Conservation (phyloP, 2,113 vertebrate species). For the Zeus faber region DNA sequence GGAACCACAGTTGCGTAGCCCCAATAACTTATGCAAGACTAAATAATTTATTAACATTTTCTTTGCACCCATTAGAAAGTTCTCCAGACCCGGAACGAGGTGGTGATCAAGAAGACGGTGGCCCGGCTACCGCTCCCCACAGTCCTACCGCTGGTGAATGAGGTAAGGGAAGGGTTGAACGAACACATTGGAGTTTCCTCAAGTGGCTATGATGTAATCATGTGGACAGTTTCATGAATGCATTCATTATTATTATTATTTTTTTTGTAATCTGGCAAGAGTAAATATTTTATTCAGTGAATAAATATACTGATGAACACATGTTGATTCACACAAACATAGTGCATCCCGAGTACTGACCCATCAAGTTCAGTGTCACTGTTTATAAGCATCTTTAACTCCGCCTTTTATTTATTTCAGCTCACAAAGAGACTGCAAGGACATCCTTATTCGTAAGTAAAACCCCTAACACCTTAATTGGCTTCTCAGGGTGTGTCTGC, state of each 20-base stretch:
- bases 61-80: constrained; percentile 83
- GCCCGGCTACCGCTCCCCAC: constrained; percentile 86
- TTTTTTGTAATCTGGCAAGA: too few species aligned
- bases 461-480: background rate
- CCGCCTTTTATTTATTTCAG: constrained; percentile 54
- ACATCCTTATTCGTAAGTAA: constrained; percentile 87
- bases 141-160: constrained; percentile 88
- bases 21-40: too few species aligned
- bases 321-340: too few species aligned
- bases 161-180: constrained; percentile 71
- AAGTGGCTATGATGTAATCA: too few species aligned
- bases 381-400: background rate
- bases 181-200: too few species aligned
- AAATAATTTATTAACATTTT: background rate
- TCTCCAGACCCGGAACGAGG: constrained; percentile 86
- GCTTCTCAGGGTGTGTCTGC: background rate
- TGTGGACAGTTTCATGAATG: too few species aligned
- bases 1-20: too few species aligned
- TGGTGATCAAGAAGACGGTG: constrained; percentile 90
- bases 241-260: too few species aligned
- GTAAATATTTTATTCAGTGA: too few species aligned
- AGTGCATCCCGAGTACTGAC: too few species aligned
- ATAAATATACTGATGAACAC: too few species aligned
- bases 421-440: constrained; percentile 90
- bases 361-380: background rate